Evolutionary conservation across 2,113 vertebrate species (phyloP).

Genomic region (Ctenodactylus gundi): DNA sequence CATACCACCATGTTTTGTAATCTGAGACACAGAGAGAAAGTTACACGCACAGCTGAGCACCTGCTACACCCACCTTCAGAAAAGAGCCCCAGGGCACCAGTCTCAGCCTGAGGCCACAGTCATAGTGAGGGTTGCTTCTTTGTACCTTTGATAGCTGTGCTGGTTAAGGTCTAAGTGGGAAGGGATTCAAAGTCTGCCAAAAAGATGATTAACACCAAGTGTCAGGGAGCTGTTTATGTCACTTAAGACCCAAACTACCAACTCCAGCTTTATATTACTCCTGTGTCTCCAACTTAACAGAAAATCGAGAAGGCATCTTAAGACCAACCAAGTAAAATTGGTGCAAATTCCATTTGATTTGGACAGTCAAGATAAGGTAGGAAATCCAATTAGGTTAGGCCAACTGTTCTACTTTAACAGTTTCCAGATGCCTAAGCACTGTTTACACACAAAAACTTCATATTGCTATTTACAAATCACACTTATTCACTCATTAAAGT

Average conservation of each 20-base stretch:
- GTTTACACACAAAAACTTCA: neutral
- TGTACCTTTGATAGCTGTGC: neutral
- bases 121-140: neutral
- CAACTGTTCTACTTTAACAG: neutral
- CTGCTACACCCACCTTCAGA: neutral
- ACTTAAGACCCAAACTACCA: neutral
- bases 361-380: neutral
- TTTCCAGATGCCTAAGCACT: neutral
- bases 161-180: neutral
- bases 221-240: neutral
- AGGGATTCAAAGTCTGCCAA: neutral
- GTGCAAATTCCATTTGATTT: neutral
- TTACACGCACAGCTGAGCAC: neutral
- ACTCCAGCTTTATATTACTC: neutral
- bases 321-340: neutral
- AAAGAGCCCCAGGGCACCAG: neutral
- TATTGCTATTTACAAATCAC: neutral
- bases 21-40: neutral
- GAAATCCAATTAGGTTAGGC: neutral
- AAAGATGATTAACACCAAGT: neutral
- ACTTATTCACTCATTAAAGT: neutral
- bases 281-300: neutral
- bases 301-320: neutral
- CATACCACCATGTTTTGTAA: too few relatives aligned
- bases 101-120: neutral